Evolutionary conservation across 2,888 invertebrate genomes (phyloP).

Genomic region (Belgica antarctica): DNA sequence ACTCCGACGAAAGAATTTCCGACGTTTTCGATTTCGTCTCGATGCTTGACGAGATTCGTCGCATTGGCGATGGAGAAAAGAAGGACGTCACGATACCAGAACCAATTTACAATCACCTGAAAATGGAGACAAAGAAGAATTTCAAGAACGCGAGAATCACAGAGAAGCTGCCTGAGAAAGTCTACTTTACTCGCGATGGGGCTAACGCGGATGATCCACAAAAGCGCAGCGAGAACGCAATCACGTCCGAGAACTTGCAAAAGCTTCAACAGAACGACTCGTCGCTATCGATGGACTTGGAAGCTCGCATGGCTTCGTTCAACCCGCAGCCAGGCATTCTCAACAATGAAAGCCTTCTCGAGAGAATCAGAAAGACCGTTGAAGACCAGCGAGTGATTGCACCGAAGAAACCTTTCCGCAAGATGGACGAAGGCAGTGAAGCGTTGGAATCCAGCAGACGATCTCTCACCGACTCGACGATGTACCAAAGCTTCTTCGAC

Average conservation of each 20-base stretch:
- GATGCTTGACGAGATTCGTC: slow-evolving; percentile 12
- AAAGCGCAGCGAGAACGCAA: slow-evolving; percentile 29
- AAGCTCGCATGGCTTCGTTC: slow-evolving; percentile 3
- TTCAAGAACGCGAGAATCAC: background rate
- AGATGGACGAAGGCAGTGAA: background rate
- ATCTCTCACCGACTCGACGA: slow-evolving; percentile 25
- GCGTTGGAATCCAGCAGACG: slow-evolving; percentile 15
- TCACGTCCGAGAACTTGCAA: slow-evolving; percentile 23
- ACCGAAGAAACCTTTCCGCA: slow-evolving; percentile 34
- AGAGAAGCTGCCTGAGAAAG: slow-evolving; percentile 38
- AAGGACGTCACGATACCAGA: background rate
- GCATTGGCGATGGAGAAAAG: background rate
- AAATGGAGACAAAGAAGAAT: slow-evolving; percentile 1
- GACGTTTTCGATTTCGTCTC: slow-evolving; percentile 6
- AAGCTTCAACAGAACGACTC: slow-evolving; percentile 3
- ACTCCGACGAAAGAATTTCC: background rate
- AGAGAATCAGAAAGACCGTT: slow-evolving; percentile 26
- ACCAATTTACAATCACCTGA: background rate
- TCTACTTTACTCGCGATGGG: slow-evolving; percentile 2
- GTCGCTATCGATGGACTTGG: slow-evolving; percentile 24
- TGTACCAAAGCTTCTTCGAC: slow-evolving; percentile 44
- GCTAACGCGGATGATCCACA: slow-evolving; percentile 21
- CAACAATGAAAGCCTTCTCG: slow-evolving; percentile 14
- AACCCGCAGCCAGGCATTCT: slow-evolving; percentile 25
- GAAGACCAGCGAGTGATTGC: slow-evolving; percentile 29